phyloP scores from a whole-genome alignment of 2,888 invertebrate species.

The Ceramica pisi region DNA sequence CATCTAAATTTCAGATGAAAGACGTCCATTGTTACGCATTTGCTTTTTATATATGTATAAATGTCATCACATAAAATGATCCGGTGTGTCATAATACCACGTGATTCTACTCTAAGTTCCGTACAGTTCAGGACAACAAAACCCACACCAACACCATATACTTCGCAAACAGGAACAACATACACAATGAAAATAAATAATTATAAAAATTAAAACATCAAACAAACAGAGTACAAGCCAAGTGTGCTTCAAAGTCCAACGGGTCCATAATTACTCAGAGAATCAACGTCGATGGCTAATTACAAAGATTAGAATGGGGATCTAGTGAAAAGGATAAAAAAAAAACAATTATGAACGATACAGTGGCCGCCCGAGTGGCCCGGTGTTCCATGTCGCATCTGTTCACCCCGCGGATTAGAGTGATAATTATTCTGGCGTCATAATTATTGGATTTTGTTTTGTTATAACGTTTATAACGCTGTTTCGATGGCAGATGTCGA shows the following conservation, averaged over 20 bases:
- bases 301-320: conserved; percentile 88
- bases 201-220: conserved; percentile 47
- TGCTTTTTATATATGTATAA: no score
- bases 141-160: conserved; percentile 13
- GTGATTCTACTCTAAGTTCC: no score
- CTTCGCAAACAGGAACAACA: conserved; percentile 11
- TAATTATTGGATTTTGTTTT: conserved; percentile 89
- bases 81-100: no score
- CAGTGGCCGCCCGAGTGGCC: conserved; percentile 89
- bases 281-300: conserved; percentile 87
- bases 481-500: conserved; percentile 64
- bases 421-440: conserved; percentile 88
- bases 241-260: conserved; percentile 75
- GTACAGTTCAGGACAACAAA: not conserved
- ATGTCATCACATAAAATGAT: no score
- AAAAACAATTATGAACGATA: conserved; percentile 88
- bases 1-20: no score
- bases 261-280: conserved; percentile 85
- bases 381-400: conserved; percentile 88
- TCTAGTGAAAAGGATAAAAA: conserved; percentile 83
- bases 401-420: conserved; percentile 88
- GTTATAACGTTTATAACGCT: conserved; percentile 55
- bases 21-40: no score
- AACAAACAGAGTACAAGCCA: conserved; percentile 64
- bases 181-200: conserved; percentile 35